A percentile compares a stretch with the other conserved stretches of the same genome.
Evolutionary conservation across 2,888 invertebrate species (phyloP).

Genomic region (Sinodicranocentrus sp.): DNA sequence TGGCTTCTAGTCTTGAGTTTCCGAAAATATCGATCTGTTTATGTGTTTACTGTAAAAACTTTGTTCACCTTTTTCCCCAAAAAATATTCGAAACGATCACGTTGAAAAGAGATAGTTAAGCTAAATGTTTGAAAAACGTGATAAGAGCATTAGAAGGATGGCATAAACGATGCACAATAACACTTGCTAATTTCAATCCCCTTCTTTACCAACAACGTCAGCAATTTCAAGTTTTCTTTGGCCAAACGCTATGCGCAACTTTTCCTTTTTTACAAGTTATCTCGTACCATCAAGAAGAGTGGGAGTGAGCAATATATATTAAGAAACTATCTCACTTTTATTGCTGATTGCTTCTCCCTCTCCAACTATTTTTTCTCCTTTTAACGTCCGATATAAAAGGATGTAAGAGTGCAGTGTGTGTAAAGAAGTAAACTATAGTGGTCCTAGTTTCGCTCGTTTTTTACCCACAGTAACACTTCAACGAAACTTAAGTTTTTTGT

Average conservation of each 20-base stretch:
- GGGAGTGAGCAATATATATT: slow-evolving; percentile 39
- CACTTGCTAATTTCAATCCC: slow-evolving; percentile 6
- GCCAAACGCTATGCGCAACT: background rate
- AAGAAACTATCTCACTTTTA: slow-evolving; percentile 56
- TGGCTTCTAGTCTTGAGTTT: too few species aligned
- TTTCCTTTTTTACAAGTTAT: background rate
- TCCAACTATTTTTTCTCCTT: slow-evolving; percentile 32
- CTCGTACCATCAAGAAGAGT: background rate
- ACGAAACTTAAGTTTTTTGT: background rate
- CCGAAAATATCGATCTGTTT: background rate
- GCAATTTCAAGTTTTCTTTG: background rate
- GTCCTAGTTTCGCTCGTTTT: slow-evolving; percentile 4
- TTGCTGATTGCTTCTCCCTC: slow-evolving; percentile 41
- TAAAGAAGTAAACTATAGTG: background rate
- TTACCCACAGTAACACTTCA: slow-evolving; percentile 7
- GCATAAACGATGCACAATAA: background rate
- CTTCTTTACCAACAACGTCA: background rate
- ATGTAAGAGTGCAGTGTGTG: background rate
- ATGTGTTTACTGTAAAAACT: too few species aligned
- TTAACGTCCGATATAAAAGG: slow-evolving; percentile 19
- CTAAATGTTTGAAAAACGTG: background rate
- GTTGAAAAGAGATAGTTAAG: too few species aligned
- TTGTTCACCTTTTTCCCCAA: too few species aligned
- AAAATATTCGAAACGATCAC: too few species aligned
- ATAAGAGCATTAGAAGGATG: background rate